Conservation (phyloP, 2,797 vertebrate species). For the Emydoidea blandingii region DNA sequence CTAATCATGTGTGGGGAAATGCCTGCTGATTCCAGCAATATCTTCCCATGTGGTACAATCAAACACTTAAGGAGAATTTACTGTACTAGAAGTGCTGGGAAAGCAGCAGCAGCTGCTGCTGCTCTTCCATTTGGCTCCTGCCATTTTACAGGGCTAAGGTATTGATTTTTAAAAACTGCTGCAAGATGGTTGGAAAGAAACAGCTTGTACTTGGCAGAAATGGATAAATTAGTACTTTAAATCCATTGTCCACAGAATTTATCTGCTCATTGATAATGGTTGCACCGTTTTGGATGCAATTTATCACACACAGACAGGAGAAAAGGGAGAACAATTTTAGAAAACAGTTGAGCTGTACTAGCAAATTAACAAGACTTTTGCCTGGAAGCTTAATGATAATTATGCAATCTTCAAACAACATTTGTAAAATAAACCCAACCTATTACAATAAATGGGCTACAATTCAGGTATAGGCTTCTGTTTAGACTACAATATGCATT, state of each 20-base stretch:
- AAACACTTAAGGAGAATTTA: not conserved
- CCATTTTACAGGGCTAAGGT: rapidly evolving
- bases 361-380: not conserved
- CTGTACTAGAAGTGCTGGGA: not conserved
- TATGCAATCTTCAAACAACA: not conserved
- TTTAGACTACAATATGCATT: rapidly evolving
- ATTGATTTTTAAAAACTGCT: rapidly evolving
- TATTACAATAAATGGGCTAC: not conserved
- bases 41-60: not conserved
- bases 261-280: not conserved
- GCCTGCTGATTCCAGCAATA: not conserved
- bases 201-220: rapidly evolving
- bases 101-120: not conserved
- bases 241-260: not conserved
- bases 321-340: not conserved
- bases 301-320: not conserved
- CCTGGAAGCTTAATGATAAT: not conserved
- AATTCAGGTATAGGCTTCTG: not conserved
- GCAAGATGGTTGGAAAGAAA: rapidly evolving
- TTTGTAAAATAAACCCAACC: not conserved
- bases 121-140: rapidly evolving
- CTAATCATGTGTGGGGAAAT: not conserved
- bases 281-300: not conserved
- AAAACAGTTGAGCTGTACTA: not conserved
- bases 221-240: not conserved